phyloP scores from a whole-genome alignment of 2,797 vertebrate species.

The Lepus oiostolus region DNA sequence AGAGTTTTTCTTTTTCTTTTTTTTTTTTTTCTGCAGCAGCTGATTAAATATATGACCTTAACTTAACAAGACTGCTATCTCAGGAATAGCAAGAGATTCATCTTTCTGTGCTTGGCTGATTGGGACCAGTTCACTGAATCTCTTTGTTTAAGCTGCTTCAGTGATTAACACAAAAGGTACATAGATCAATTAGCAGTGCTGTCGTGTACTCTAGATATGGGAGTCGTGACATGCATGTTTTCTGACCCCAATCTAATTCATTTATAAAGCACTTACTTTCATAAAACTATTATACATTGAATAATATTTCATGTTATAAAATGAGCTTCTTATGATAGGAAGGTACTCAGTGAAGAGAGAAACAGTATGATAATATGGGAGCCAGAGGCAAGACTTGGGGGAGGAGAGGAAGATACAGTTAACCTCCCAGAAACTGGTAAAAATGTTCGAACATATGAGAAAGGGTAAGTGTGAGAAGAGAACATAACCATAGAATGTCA shows the following conservation, averaged over 20 bases:
- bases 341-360: background rate
- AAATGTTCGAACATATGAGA: background rate
- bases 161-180: conserved; percentile 17
- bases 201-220: background rate
- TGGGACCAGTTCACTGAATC: background rate
- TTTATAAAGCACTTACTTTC: background rate
- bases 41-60: background rate
- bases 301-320: conserved; percentile 16
- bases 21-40: background rate
- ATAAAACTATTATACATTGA: background rate
- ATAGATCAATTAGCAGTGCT: background rate
- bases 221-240: background rate
- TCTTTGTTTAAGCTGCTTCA: background rate
- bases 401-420: background rate
- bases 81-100: background rate
- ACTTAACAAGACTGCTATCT: background rate
- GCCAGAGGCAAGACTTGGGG: background rate
- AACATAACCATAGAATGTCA: background rate
- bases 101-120: background rate
- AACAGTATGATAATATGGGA: background rate
- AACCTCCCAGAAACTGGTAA: background rate
- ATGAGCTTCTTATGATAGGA: background rate
- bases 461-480: background rate
- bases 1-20: background rate
- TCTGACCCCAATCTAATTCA: background rate